phyloP scores from a whole-genome alignment of 2,888 invertebrate genomes.

The Cheilosia impressa region DNA sequence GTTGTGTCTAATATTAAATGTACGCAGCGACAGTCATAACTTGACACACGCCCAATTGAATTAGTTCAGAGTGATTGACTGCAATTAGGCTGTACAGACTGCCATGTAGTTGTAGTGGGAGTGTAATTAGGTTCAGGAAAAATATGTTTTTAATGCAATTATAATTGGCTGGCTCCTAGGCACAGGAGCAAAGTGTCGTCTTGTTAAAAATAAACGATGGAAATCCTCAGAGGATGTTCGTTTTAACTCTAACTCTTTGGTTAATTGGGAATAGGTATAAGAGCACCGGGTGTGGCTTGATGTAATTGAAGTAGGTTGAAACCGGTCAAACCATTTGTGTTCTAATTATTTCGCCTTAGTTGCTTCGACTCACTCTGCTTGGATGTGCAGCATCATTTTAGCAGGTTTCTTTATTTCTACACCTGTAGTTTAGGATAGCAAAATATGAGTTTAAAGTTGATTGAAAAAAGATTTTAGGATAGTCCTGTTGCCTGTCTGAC shows the following conservation, averaged over 20 bases:
- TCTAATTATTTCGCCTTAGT: no score
- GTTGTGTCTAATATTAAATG: conserved; percentile 52
- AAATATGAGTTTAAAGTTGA: no score
- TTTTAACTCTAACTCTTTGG: conserved; percentile 20
- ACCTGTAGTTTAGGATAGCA: no score
- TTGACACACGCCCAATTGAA: conserved; percentile 64
- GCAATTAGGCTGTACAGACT: conserved; percentile 39
- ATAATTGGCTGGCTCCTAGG: conserved; percentile 42
- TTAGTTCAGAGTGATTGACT: conserved; percentile 57
- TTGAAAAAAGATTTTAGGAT: no score
- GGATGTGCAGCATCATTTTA: no score
- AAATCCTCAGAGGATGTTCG: conserved; percentile 34
- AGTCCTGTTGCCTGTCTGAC: no score
- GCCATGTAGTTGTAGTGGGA: not conserved
- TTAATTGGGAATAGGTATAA: conserved; percentile 11
- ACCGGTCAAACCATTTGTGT: no score
- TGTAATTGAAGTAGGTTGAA: not conserved
- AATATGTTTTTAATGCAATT: conserved; percentile 67
- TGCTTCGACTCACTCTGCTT: no score
- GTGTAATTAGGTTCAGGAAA: conserved; percentile 42
- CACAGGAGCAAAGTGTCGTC: conserved; percentile 32
- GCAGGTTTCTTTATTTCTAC: no score
- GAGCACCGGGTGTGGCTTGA: conserved; percentile 13
- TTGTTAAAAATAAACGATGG: conserved; percentile 36
- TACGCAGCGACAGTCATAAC: conserved; percentile 48